Evolutionary conservation across 2,797 vertebrate species (phyloP), one percentile per base, ranked within the genome.

Genomic region (Salarias fasciatus): DNA sequence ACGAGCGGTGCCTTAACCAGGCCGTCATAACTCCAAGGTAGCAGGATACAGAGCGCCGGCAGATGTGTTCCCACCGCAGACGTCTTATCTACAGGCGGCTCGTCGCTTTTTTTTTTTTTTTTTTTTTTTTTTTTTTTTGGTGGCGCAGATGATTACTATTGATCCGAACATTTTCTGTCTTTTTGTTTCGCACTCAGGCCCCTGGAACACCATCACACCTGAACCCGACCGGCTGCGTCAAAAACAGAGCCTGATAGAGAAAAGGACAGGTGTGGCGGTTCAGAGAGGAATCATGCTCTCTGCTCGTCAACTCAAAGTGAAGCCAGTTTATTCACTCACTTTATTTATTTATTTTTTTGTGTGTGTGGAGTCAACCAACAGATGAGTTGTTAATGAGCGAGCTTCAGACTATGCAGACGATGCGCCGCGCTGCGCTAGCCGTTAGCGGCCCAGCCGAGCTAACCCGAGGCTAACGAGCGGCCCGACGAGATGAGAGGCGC

Each of bases 11-110:
- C 70, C 69, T 68, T 60, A 53, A 71, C 57, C 44, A 9, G 63
- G 62, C 78, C 53, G 75, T 59, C 36, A 46, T 45, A 53, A 75
- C 56, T 70, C 74, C 56, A 46, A 73, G 63, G 44, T 48, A 70
- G 61, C 64, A 24, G 79, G 59, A 67, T 24, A 24, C 2, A 73
- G 74, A 75, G 75, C 47, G 9, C 57, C 53, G 18, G 18, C 18
- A 24, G 18, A n/a, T n/a, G n/a, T n/a, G n/a, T n/a, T n/a, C n/a
- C n/a, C n/a, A n/a, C n/a, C 24, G 18, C 18, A 24, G 2, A 24
- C 18, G 24, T 24, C 18, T 24, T 24, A 24, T 24, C 18, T 24
- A 24, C 18, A 24, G 18, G 2, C 18, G 24, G 18, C 18, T 24
- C 18, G 18, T 3, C 18, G 18, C 18, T 24, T 24, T 18, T n/a